Percentiles rank a stretch among this genome's conserved stretches.
phyloP scores from a whole-genome alignment of 2,888 invertebrate genomes.

The Oscheius onirici region DNA sequence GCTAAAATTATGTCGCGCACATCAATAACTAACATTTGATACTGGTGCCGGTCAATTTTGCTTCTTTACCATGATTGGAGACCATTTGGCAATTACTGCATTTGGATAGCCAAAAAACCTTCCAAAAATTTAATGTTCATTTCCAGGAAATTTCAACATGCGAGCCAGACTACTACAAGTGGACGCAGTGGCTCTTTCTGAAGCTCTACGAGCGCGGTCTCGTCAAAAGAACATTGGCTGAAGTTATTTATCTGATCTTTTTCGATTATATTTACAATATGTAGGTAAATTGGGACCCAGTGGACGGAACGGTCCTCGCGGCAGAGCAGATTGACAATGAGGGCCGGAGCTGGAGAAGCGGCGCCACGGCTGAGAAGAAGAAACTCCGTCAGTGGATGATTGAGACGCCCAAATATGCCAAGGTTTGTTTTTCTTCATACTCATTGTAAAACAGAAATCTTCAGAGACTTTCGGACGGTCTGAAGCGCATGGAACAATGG shows the following conservation, averaged over 20 bases:
- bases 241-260: slow-evolving; percentile 50
- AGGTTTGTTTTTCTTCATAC: slow-evolving; percentile 47
- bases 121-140: not conserved
- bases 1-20: too few relatives aligned
- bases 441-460: not conserved
- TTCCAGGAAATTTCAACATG: slow-evolving; percentile 81
- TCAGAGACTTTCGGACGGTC: slow-evolving; percentile 61
- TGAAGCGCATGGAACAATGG: slow-evolving; percentile 61
- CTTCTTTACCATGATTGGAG: too few relatives aligned
- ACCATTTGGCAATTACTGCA: too few relatives aligned
- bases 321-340: slow-evolving; percentile 90
- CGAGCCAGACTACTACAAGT: slow-evolving; percentile 73
- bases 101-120: too few relatives aligned
- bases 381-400: slow-evolving; percentile 93
- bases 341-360: slow-evolving; percentile 84
- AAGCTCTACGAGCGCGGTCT: slow-evolving; percentile 85
- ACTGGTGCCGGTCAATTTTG: too few relatives aligned
- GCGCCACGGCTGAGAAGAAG: slow-evolving; percentile 89
- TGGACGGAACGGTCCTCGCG: slow-evolving; percentile 94
- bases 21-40: too few relatives aligned
- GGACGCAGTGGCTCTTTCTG: slow-evolving; percentile 95
- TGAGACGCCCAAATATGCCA: slow-evolving; percentile 80
- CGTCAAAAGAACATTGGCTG: slow-evolving; percentile 80
- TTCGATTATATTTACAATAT: too few relatives aligned
- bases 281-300: slow-evolving; percentile 93